Percentiles rank a stretch among this genome's conserved stretches.
These are phyloP conservation scores for Drosophila prosaltans DNA, from an alignment of 1,140 invertebrate species.

Conservation along the genomic window DNA sequence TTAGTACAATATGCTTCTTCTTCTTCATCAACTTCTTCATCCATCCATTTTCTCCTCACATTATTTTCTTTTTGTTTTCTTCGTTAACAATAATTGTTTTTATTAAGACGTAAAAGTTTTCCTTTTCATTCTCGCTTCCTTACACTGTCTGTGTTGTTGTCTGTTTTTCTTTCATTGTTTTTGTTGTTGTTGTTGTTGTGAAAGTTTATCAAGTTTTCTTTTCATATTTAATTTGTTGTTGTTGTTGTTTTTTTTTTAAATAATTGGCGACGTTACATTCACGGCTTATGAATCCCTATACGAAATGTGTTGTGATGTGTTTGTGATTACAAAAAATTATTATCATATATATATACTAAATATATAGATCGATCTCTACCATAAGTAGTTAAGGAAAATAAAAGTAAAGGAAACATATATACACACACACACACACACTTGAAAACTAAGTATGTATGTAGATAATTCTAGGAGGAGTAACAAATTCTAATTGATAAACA, in stretches of 20 bases:
- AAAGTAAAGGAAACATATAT: slow-evolving; percentile 67
- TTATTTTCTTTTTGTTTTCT: slow-evolving; percentile 56
- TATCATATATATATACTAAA: slow-evolving; percentile 42
- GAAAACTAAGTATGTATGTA: slow-evolving; percentile 2
- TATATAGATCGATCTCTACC: slow-evolving; percentile 30
- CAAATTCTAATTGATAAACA: slow-evolving; percentile 12
- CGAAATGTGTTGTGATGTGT: slow-evolving; percentile 52
- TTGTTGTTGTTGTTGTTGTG: slow-evolving; percentile 17
- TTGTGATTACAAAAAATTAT: slow-evolving; percentile 41
- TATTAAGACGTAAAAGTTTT: slow-evolving; percentile 74
- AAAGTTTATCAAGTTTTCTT: slow-evolving; percentile 44
- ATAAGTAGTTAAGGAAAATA: slow-evolving; percentile 8
- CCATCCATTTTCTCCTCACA: slow-evolving; percentile 57
- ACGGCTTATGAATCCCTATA: slow-evolving; percentile 60
- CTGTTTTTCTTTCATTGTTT: slow-evolving; percentile 33
- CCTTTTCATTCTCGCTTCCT: slow-evolving; percentile 45
- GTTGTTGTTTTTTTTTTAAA: slow-evolving; percentile 23
- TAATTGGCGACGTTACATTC: slow-evolving; percentile 79
- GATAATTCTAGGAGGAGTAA: slow-evolving; percentile 33
- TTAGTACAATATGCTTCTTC: slow-evolving; percentile 76
- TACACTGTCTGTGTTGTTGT: slow-evolving; percentile 30
- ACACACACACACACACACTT: slow-evolving; percentile 51
- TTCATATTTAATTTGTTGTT: slow-evolving; percentile 43
- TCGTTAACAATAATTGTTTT: slow-evolving; percentile 77
- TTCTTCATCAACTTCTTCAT: neutral